A percentile compares a stretch with the other conserved stretches of the same genome.
phyloP scores from a whole-genome alignment of 1,140 invertebrate genomes.

The Trinorchestia longiramus region DNA sequence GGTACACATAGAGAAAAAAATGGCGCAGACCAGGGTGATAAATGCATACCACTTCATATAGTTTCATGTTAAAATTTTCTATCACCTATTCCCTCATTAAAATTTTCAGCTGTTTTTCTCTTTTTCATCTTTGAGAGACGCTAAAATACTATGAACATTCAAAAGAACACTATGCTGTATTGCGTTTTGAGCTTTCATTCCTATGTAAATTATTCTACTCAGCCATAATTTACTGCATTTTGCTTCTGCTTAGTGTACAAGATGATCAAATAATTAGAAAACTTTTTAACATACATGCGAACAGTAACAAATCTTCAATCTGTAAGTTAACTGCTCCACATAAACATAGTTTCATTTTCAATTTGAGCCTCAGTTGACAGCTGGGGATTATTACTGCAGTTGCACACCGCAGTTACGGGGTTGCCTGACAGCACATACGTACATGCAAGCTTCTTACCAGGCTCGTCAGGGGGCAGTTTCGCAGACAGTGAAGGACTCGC shows the following conservation, averaged over 20 bases:
- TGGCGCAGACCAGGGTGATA: not conserved
- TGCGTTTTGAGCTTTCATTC: not conserved
- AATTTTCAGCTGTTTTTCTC: not conserved
- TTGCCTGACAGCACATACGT: not conserved
- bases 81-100: not conserved
- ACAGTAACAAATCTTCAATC: not conserved
- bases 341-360: not conserved
- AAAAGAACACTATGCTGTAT: not conserved
- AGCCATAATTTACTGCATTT: not conserved
- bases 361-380: not conserved
- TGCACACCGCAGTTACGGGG: not conserved
- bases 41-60: not conserved
- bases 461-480: slow-evolving; percentile 11
- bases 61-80: not conserved
- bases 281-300: not conserved
- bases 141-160: not conserved
- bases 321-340: not conserved
- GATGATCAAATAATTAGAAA: not conserved
- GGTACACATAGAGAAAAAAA: not conserved
- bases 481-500: slow-evolving; percentile 12
- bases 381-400: not conserved
- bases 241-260: not conserved
- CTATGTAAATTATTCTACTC: not conserved
- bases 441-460: not conserved
- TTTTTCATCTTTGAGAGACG: not conserved